Conservation (phyloP, 2,888 invertebrate genomes). For the Tineola bisselliella region DNA sequence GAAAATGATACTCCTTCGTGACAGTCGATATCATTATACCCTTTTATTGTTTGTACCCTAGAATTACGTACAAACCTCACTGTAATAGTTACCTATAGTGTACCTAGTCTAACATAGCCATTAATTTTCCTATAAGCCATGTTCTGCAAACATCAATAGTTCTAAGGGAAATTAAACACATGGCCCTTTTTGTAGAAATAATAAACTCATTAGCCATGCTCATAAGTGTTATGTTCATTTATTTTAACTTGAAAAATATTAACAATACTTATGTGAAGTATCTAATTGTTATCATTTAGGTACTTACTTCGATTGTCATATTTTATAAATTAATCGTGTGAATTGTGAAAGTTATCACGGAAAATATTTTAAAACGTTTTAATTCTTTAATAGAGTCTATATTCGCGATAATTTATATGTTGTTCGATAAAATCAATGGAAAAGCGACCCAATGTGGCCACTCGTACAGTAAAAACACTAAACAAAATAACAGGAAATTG, state of each 20-base stretch:
- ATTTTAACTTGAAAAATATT: too few species aligned
- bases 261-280: too few species aligned
- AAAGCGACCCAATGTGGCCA: neutral
- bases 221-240: too few species aligned
- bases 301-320: too few species aligned
- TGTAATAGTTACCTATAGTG: neutral
- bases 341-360: too few species aligned
- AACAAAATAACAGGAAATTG: neutral
- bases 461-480: neutral
- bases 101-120: neutral
- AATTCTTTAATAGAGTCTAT: neutral
- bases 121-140: neutral
- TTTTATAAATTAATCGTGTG: too few species aligned
- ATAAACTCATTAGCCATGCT: too few species aligned
- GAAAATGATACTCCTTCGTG: neutral
- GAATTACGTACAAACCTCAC: neutral
- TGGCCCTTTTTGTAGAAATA: neutral
- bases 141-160: neutral
- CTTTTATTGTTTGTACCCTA: neutral
- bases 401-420: neutral
- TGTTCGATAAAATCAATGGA: neutral
- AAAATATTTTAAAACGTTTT: neutral
- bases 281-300: too few species aligned
- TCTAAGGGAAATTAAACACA: neutral
- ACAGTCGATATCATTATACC: neutral